Evolutionary conservation across 2,888 invertebrate species (phyloP).

Genomic region (Pteria penguin): DNA sequence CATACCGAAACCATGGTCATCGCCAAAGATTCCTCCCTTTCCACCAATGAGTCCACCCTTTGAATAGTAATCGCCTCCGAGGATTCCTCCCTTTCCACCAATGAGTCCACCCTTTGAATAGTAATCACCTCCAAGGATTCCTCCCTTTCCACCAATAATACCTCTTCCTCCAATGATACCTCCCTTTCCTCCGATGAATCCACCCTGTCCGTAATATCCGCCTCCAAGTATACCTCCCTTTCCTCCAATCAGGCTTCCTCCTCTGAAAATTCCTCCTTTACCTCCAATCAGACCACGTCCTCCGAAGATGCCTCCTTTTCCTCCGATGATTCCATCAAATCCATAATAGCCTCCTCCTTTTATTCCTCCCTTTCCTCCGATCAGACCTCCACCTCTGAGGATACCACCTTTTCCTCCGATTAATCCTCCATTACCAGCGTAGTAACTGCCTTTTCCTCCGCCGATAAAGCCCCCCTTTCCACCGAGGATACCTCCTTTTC

Average conservation of each 20-base stretch:
- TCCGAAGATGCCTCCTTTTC: not conserved
- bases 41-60: not conserved
- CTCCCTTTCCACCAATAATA: not conserved
- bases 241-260: not conserved
- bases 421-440: not conserved
- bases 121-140: not conserved
- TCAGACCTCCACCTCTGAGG: not conserved
- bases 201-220: not conserved
- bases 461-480: not conserved
- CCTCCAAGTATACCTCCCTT: not conserved
- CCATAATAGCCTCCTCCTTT: not conserved
- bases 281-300: not conserved
- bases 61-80: too few species aligned
- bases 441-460: not conserved
- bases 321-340: not conserved
- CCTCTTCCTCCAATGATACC: not conserved
- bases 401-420: not conserved
- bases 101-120: not conserved
- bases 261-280: not conserved
- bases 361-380: not conserved
- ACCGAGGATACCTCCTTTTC: not conserved
- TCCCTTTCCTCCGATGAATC: not conserved
- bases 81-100: not conserved
- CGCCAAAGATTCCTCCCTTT: too few species aligned
- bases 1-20: too few species aligned